phyloP scores from a whole-genome alignment of 1,140 invertebrate genomes.

The Tetragnatha versicolor region DNA sequence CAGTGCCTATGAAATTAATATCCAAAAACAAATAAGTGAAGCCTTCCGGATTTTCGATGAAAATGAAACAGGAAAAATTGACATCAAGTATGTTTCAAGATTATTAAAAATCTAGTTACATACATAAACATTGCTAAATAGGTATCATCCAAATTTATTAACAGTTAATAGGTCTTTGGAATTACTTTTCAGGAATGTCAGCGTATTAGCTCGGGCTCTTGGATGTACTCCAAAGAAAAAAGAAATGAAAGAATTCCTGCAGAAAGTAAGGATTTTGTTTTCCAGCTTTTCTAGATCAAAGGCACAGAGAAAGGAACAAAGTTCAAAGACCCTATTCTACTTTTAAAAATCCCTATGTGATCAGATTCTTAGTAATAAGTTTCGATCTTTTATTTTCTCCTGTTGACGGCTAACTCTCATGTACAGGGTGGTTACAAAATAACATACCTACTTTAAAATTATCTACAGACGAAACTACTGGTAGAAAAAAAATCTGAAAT shows the following conservation, averaged over 20 bases:
- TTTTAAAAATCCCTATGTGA: neutral
- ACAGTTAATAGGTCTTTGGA: neutral
- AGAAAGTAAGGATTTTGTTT: conserved; percentile 4
- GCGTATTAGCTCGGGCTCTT: conserved; percentile 14
- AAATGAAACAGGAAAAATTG: conserved; percentile 1
- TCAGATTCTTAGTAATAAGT: neutral
- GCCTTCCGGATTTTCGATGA: conserved; percentile 21
- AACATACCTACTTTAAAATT: no score
- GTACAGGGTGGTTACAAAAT: neutral
- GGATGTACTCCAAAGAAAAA: conserved; percentile 18
- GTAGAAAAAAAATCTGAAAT: no score
- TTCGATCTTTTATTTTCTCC: neutral
- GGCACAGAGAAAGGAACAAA: neutral
- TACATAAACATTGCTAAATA: neutral
- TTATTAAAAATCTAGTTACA: neutral
- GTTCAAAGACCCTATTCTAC: neutral
- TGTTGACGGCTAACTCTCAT: neutral
- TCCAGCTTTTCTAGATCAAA: neutral
- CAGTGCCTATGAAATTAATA: conserved; percentile 12
- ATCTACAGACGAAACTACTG: no score
- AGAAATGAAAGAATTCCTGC: conserved; percentile 8
- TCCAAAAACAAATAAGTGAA: conserved; percentile 7
- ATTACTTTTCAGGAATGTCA: conserved; percentile 9
- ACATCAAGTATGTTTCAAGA: neutral
- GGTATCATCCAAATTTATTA: neutral